These are phyloP conservation scores for Orthosia incerta DNA, from an alignment of 2,888 invertebrate species.

Conservation along the genomic window DNA sequence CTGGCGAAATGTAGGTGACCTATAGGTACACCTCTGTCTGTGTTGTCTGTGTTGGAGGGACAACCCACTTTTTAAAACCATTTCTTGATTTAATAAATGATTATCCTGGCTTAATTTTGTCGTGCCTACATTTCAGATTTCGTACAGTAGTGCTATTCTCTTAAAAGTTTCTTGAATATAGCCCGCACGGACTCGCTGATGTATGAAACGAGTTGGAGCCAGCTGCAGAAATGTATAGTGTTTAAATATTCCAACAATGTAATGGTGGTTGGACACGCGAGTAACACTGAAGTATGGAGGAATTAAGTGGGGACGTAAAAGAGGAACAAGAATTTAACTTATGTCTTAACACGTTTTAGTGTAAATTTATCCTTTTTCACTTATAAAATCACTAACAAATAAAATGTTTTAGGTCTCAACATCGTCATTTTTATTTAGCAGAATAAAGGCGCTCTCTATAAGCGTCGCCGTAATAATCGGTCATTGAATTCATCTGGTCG, in stretches of 20 bases:
- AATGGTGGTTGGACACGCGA: not conserved
- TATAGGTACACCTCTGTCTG: too few species aligned
- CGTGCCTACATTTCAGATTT: conserved; percentile 39
- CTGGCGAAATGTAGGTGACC: too few species aligned
- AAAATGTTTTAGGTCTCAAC: too few species aligned
- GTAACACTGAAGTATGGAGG: conserved; percentile 5
- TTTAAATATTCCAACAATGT: conserved; percentile 53
- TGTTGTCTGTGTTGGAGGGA: too few species aligned
- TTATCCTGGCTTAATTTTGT: conserved; percentile 35
- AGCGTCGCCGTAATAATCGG: too few species aligned
- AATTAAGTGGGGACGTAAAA: not conserved
- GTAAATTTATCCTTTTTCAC: not conserved
- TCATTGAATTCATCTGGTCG: too few species aligned
- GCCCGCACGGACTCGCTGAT: conserved; percentile 36
- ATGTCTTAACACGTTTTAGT: not conserved
- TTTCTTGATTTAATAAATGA: conserved; percentile 25
- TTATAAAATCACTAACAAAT: too few species aligned
- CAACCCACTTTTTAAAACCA: not conserved
- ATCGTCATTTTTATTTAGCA: too few species aligned
- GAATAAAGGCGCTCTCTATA: too few species aligned
- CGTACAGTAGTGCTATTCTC: conserved; percentile 34
- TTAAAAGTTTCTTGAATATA: conserved; percentile 40
- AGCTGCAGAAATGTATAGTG: conserved; percentile 53
- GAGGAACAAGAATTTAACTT: not conserved
- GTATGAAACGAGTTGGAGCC: conserved; percentile 48